Base-by-base conservation (phyloP, 1,140 invertebrate species). In the Antheraea pernyi region DNA sequence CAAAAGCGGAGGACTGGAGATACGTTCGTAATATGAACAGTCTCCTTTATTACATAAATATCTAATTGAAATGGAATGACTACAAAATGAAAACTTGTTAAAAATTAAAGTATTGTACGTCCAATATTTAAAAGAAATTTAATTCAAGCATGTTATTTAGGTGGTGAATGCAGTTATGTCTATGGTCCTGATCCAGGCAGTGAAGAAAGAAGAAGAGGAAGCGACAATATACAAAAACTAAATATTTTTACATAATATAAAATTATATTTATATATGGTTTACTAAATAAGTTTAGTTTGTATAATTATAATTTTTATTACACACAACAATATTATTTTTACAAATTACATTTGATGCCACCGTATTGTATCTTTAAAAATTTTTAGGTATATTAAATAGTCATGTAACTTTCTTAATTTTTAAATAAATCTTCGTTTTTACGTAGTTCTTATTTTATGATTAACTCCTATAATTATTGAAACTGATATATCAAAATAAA, bases 171-270 rank as follows among this genome's bases (percentile, higher is more conserved):
- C 93, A 5, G 95, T 95, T 0, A 92, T 96, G 81, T 95, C 95
- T 1, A 73, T 95, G 10, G 91, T 96, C 8, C 92, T 96, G 3
- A 92, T 96, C 16, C 94, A 95, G 86, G 96, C 95, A 2, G 92
- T 96, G 39, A 95, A 95, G 76, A 96, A 96, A 83, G 95, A 96
- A 92, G 94, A 96, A 79, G 93, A 95, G 10, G 93, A 93, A 69
- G 89, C 92, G 11, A 90, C 93, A 60, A 86, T 84, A 58, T 94
- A 94, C 70, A 93, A 93, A 62, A 69, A 65, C 19, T 65, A 65
- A 48, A 42, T 65, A 19, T 37, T 37, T 37, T 63, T 63, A 63
- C 61, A 8, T 42, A 48, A 65, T 5, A 10, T 48, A 46, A 65
- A 46, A 2, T 65, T 65, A 19, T 42, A 39, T 65, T 65, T 64